Evolutionary conservation across 2,888 invertebrate species (phyloP).

Genomic region (Rhagium mordax): DNA sequence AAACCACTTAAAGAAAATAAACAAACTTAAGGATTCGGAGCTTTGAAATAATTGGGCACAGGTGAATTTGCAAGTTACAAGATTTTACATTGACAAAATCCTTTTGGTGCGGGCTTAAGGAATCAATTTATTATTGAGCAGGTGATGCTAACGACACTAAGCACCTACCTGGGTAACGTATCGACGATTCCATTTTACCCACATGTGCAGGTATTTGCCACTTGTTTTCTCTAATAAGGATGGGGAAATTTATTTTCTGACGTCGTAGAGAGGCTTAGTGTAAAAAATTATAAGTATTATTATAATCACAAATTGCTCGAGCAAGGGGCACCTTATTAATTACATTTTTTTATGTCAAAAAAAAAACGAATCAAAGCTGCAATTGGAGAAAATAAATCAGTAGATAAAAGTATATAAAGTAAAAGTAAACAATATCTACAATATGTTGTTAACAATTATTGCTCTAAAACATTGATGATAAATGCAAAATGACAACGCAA

Average conservation of each 20-base stretch:
- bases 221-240: not conserved
- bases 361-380: too few species aligned
- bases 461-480: too few species aligned
- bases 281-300: too few species aligned
- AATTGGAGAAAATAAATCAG: too few species aligned
- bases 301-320: too few species aligned
- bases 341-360: too few species aligned
- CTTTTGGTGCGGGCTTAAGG: not conserved
- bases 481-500: too few species aligned
- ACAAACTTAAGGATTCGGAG: not conserved
- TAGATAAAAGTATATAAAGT: too few species aligned
- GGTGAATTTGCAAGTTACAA: conserved; percentile 1
- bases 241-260: not conserved
- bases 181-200: conserved; percentile 2
- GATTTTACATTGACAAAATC: conserved; percentile 2
- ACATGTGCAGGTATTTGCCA: not conserved
- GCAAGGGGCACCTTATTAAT: too few species aligned
- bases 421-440: too few species aligned
- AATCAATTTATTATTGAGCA: conserved; percentile 20
- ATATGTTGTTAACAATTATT: too few species aligned
- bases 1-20: conserved; percentile 6
- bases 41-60: conserved; percentile 12
- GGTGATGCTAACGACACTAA: not conserved
- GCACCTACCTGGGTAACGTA: not conserved
- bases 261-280: not conserved